Evolutionary conservation across 1,140 invertebrate species (phyloP), one percentile per base, ranked within the genome.

Genomic region (Plectrocnemia conspersa): DNA sequence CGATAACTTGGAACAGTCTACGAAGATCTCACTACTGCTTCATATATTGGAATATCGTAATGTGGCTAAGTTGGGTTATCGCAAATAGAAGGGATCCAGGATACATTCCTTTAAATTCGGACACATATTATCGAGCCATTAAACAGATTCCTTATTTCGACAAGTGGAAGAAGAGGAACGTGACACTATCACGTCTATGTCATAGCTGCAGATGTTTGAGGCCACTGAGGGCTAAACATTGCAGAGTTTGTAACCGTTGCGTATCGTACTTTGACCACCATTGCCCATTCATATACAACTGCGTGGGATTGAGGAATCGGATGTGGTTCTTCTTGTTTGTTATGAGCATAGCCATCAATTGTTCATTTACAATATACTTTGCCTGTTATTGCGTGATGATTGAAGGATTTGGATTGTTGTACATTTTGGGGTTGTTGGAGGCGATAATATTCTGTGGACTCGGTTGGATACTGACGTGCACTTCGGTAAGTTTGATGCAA

Each of bases 231-330:
- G 90, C 91, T 1, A 95, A 95, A 71, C 93, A 96, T 68, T 95
- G 93, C 64, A 79, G 90, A 33, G 84, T 91, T 36, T 96, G 93
- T 69, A 92, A 93, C 65, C 81, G 92, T 57, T 97, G 92, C 68
- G 89, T 95, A 1, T 84, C 85, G 0, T 89, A 92, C 66, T 95
- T 95, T 63, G 93, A 97, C 67, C 93, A 97, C 70, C 93, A 97
- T 64, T 97, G 93, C 67, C 91, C 91, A 0, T 96, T 93, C 65
- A 92, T 97, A 59, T 91, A 93, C 68, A 95, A 94, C 66, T 97
- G 93, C 69, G 89, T 97, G 7, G 89, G 89, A 2, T 70, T 91
- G 15, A 79, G 82, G 33, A 92, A 92, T 67, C 78, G 88, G 65
- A 89, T 89, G 76, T 94, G 91, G 90, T 95, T 95, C 71, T 89